phyloP scores from a whole-genome alignment of 2,113 vertebrate genomes.

The Ptyas mucosa region DNA sequence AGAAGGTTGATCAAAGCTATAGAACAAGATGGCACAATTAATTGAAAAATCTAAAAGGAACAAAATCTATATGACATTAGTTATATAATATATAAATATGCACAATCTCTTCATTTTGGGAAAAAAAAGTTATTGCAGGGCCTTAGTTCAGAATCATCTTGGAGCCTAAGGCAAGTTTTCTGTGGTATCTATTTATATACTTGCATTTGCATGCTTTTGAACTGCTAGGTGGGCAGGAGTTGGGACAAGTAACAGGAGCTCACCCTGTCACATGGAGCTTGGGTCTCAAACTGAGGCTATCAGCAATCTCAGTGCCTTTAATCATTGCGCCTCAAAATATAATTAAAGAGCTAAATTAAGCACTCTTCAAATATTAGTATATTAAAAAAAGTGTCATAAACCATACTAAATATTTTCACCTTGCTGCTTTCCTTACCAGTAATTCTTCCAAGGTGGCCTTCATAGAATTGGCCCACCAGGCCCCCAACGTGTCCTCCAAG shows the following conservation, averaged over 20 bases:
- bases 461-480: slow-evolving; percentile 84
- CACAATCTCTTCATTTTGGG: background rate
- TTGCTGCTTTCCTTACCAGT: slow-evolving; percentile 74
- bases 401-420: background rate
- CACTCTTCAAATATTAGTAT: background rate
- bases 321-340: background rate
- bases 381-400: background rate
- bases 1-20: background rate
- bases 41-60: background rate
- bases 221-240: background rate
- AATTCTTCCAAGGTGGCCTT: slow-evolving; percentile 86
- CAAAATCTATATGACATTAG: background rate
- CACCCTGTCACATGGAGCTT: background rate
- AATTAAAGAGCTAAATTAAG: background rate
- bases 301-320: background rate
- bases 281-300: background rate
- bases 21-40: background rate
- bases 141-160: background rate
- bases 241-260: background rate
- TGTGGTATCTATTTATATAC: background rate
- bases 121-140: background rate
- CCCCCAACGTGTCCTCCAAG: slow-evolving; percentile 89
- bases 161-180: background rate
- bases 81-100: background rate
- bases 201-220: background rate